Evolutionary conservation across 2,113 vertebrate genomes (phyloP).

Genomic region (Corydoras sp.): DNA sequence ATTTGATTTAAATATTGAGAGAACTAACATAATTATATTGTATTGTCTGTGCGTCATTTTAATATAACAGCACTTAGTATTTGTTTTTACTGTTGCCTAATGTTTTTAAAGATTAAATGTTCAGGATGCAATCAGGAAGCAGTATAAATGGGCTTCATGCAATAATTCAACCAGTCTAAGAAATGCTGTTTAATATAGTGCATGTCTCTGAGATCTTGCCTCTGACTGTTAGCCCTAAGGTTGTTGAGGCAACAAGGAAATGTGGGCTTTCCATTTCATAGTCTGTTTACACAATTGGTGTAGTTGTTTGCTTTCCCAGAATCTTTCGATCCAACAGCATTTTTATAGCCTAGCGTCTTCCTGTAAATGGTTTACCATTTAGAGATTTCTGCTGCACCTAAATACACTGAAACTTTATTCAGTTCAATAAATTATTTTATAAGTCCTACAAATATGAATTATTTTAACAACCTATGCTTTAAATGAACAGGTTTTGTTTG

Average conservation of each 20-base stretch:
- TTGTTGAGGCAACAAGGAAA: slow-evolving; percentile 31
- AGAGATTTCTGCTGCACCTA: slow-evolving; percentile 4
- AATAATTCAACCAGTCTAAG: neutral
- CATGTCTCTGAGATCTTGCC: neutral
- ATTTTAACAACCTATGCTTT: neutral
- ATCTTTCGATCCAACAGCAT: slow-evolving; percentile 6
- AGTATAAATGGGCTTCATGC: neutral
- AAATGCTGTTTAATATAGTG: neutral
- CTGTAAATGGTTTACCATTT: slow-evolving; percentile 7
- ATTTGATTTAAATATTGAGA: neutral
- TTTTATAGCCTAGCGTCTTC: slow-evolving; percentile 10
- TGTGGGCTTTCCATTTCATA: slow-evolving; percentile 5
- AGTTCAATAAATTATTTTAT: slow-evolving; percentile 2
- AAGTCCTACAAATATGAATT: neutral
- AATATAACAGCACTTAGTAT: no score
- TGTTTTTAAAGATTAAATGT: neutral
- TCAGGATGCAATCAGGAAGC: neutral
- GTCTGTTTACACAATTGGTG: slow-evolving; percentile 31
- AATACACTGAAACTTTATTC: neutral
- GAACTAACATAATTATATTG: neutral
- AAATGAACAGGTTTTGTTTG: slow-evolving; percentile 10
- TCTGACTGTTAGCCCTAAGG: neutral
- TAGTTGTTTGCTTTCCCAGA: slow-evolving; percentile 38
- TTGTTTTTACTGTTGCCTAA: neutral
- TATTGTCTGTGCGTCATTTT: no score